Base-by-base conservation (phyloP, 2,888 invertebrate genomes). In the Eupithecia centaureata region DNA sequence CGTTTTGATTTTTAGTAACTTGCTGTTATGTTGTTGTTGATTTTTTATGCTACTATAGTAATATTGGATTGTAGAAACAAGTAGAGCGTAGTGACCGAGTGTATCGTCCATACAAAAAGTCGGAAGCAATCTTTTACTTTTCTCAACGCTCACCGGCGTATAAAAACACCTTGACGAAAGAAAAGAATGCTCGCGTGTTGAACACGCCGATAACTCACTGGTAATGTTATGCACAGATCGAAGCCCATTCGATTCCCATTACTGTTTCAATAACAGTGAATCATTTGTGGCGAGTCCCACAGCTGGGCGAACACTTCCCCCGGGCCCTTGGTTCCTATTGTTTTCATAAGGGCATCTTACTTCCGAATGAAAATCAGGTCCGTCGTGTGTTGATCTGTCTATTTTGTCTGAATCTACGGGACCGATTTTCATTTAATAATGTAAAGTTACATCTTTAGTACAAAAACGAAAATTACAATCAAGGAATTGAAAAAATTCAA, bases 111-210 rank as follows among this genome's bases (percentile, higher is more conserved):
- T n/a, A n/a, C n/a, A n/a, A n/a, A n/a, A n/a, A n/a, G n/a, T n/a
- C n/a, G n/a, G n/a, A n/a, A n/a, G n/a, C n/a, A n/a, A n/a, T n/a
- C 12, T 7, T 10, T 10, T 35, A 35, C 7, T 27, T 52, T 27
- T 52, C 52, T 27, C 13, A 52, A 27, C 52, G 5, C 27, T 52
- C 2, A 15, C 25, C 27, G 52, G 27, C 15, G 25, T 52, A 13
- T 52, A 52, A 33, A 58, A 35, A 52, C 30, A 56, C 28, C 32
- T 27, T 30, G 56, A 47, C 47, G 18, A 47, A 47, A 22, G 47
- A 47, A 52, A 52, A 52, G 52, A 52, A 52, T 52, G 52, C 52
- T 27, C 15, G 52, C 52, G 52, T 52, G 52, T 15, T 15, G 27
- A 52, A 22, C 47, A 22, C 18, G 18, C 18, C 47, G 22, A 22